Evolutionary conservation across 2,888 invertebrate genomes (phyloP).

Genomic region (Conistra vaccinii): DNA sequence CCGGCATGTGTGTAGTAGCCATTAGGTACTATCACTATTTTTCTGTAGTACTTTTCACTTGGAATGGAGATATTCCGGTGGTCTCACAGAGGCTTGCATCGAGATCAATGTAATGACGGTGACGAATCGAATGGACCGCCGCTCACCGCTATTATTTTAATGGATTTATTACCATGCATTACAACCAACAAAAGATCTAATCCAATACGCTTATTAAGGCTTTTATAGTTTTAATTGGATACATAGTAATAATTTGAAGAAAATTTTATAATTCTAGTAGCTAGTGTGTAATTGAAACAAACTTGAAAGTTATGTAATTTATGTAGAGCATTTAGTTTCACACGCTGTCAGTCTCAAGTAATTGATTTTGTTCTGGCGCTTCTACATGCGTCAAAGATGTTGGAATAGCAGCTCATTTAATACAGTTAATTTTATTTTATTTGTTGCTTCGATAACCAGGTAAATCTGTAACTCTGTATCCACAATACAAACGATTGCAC

Average conservation of each 20-base stretch:
- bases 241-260: conserved; percentile 54
- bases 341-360: conserved; percentile 45
- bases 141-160: conserved; percentile 83
- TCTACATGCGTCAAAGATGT: not conserved
- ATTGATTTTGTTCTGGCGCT: conserved; percentile 8
- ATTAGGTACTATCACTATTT: not conserved
- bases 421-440: not conserved
- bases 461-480: conserved; percentile 37
- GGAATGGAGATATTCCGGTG: conserved; percentile 74
- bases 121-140: conserved; percentile 82
- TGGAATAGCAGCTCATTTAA: not conserved
- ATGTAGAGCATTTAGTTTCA: conserved; percentile 41
- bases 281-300: conserved; percentile 55
- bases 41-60: conserved; percentile 21
- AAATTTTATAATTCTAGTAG: conserved; percentile 54
- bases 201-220: conserved; percentile 78
- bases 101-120: conserved; percentile 82
- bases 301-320: conserved; percentile 45
- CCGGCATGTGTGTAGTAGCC: too few relatives aligned
- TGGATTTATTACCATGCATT: conserved; percentile 82
- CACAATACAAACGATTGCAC: conserved; percentile 25
- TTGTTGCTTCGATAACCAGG: not conserved
- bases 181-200: conserved; percentile 80
- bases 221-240: conserved; percentile 66
- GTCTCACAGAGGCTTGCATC: conserved; percentile 74